Evolutionary conservation across 2,797 vertebrate genomes (phyloP), one percentile per base, ranked within the genome.

Genomic region (Acanthurus leucopareius): DNA sequence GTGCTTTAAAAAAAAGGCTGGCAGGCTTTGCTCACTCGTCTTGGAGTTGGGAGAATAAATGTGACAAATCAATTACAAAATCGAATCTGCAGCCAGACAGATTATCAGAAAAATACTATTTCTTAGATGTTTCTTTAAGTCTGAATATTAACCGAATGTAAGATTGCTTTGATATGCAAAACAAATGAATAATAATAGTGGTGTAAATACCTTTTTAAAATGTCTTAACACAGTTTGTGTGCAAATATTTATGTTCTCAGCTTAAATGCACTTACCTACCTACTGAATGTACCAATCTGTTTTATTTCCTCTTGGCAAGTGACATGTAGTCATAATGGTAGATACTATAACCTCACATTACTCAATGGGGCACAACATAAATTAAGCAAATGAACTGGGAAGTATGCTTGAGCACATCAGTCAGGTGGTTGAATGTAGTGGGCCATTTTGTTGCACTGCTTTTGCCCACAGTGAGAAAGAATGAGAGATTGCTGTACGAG

Each of bases 301-400:
- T 60, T 52, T 44, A 57, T 70, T 73, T 59, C 15, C 48, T 70
- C 56, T 76, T 73, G 47, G 64, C 54, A 78, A 80, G 19, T 35
- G 40, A 64, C 38, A 52, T 77, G n/a, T 22, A 47, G 47, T 60
- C 42, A 68, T 79, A 70, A 71, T 0, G 0, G 25, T 52, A 53
- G 38, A 35, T 44, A 66, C 51, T 40, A 58, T 60, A 69, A 67
- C 56, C 63, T 64, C 17, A 22, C 58, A 59, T 82, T 56, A 77
- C 16, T 71, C 58, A 75, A 75, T 61, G 48, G 51, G 67, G 58
- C 25, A 17, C 67, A 73, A 40, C 40, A 69, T 73, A 65, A 61
- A 69, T 72, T 62, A 66, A 49, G 20, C 19, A 73, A 80, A 67
- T 62, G 44, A 67, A 64, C 13, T 17, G 7, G 32, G 40, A 61